Base-by-base conservation (phyloP, 1,140 invertebrate genomes). In the Drosophila yakuba region DNA sequence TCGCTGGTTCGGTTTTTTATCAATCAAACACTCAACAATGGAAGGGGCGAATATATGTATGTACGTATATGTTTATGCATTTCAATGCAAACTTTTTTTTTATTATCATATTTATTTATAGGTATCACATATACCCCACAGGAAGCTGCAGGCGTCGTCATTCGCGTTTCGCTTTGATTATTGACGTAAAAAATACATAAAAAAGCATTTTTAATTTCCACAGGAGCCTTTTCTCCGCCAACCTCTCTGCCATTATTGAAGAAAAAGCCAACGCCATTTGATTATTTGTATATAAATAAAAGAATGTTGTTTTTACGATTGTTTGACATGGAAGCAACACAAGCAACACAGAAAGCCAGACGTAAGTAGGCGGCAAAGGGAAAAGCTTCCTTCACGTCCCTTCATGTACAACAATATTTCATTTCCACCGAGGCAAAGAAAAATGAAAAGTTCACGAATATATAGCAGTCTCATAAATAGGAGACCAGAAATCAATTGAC, bases 401-500 rank as follows among this genome's bases (percentile, higher is more conserved):
- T 38, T 20, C 3, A 6, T 64, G 36, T 36, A 63, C 35, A 38
- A 48, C 61, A 44, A 82, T 81, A 60, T 86, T 86, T 81, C 82
- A 78, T 57, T 68, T 64, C 69, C 41, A 56, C 50, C 25, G 32
- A 54, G 17, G 58, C 55, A 59, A 38, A 47, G 57, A 23, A 28
- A 76, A 73, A 73, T n/a, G 60, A 74, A 82, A 78, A 59, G 51
- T 59, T 57, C 58, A 39, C 64, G 66, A 73, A 67, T 63, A 77
- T 82, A 72, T 82, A 68, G 62, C 71, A 60, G 55, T 51, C 66
- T 76, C 71, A 88, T 88, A 88, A 86, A 88, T 79, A 88, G 71
- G 83, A 86, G 75, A 68, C 52, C 84, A 88, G 81, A 85, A 86
- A 86, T 86, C 83, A 86, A 86, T 86, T 86, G 84, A 79, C 83